A percentile compares a stretch with the other conserved stretches of the same genome.
phyloP scores from a whole-genome alignment of 2,888 invertebrate genomes.

The Glaucopsyche alexis region DNA sequence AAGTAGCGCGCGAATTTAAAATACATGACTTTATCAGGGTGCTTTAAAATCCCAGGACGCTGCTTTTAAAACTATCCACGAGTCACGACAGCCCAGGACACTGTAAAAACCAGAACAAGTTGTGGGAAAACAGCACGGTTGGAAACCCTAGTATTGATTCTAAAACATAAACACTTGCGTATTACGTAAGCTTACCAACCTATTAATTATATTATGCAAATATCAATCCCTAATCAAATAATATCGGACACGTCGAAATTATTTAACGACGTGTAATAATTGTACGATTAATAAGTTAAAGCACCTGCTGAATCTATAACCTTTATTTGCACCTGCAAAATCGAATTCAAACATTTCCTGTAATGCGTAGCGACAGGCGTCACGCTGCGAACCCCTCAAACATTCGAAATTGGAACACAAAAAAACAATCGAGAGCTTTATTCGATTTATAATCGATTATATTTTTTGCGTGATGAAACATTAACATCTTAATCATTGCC shows the following conservation, averaged over 20 bases:
- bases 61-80: too few species aligned
- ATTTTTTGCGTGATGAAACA: not conserved
- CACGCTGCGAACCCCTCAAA: slow-evolving; percentile 63
- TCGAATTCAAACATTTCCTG: slow-evolving; percentile 58
- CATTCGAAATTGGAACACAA: slow-evolving; percentile 38
- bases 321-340: slow-evolving; percentile 73
- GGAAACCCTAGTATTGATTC: too few species aligned
- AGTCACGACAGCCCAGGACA: too few species aligned
- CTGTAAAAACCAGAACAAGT: too few species aligned
- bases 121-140: too few species aligned
- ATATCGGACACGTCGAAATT: slow-evolving; percentile 45
- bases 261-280: slow-evolving; percentile 33
- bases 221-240: slow-evolving; percentile 17
- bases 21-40: too few species aligned
- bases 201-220: slow-evolving; percentile 3
- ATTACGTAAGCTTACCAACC: not conserved
- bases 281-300: slow-evolving; percentile 38
- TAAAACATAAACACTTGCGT: not conserved
- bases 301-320: slow-evolving; percentile 47
- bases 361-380: slow-evolving; percentile 49
- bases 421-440: slow-evolving; percentile 18
- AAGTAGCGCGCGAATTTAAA: too few species aligned
- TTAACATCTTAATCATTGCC: not conserved
- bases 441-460: slow-evolving; percentile 28
- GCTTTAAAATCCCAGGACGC: too few species aligned